These are phyloP conservation scores for Rhagium mordax DNA, from an alignment of 2,888 invertebrate genomes.

Conservation along the genomic window DNA sequence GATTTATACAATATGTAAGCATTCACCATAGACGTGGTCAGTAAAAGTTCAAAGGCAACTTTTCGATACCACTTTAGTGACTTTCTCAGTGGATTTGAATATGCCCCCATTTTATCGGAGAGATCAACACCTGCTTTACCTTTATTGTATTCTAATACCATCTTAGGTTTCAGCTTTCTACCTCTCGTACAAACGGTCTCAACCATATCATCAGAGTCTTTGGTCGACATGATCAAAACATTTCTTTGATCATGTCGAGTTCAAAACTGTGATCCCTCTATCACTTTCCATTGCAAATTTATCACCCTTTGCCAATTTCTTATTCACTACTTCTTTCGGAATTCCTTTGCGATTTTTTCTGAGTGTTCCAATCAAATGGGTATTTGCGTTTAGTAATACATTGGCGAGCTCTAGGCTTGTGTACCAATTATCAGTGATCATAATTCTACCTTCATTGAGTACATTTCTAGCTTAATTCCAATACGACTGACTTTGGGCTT, in stretches of 20 bases:
- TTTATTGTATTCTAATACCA: slow-evolving; percentile 23
- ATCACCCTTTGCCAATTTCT: slow-evolving; percentile 44
- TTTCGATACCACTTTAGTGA: slow-evolving; percentile 24
- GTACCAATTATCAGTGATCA: slow-evolving; percentile 56
- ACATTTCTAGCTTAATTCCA: too few relatives aligned
- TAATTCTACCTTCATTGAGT: slow-evolving; percentile 48
- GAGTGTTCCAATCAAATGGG: slow-evolving; percentile 47
- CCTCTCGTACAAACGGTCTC: too few relatives aligned
- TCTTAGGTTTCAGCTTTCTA: too few relatives aligned
- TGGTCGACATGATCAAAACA: background rate
- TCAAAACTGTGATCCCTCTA: slow-evolving; percentile 28
- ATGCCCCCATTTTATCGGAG: too few relatives aligned
- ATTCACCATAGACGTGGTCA: slow-evolving; percentile 22
- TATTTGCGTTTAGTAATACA: slow-evolving; percentile 35
- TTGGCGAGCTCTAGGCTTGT: slow-evolving; percentile 44
- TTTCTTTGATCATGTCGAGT: slow-evolving; percentile 26
- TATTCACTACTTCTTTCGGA: slow-evolving; percentile 40
- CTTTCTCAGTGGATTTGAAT: background rate
- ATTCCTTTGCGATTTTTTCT: slow-evolving; percentile 47
- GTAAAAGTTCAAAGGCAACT: slow-evolving; percentile 15
- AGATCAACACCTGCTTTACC: slow-evolving; percentile 3
- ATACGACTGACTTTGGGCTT: too few relatives aligned
- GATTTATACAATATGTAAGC: slow-evolving; percentile 8
- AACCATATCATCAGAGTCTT: background rate
- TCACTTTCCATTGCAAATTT: slow-evolving; percentile 42